Base-by-base conservation (phyloP, 2,113 vertebrate genomes). In the Trachemys scripta region DNA sequence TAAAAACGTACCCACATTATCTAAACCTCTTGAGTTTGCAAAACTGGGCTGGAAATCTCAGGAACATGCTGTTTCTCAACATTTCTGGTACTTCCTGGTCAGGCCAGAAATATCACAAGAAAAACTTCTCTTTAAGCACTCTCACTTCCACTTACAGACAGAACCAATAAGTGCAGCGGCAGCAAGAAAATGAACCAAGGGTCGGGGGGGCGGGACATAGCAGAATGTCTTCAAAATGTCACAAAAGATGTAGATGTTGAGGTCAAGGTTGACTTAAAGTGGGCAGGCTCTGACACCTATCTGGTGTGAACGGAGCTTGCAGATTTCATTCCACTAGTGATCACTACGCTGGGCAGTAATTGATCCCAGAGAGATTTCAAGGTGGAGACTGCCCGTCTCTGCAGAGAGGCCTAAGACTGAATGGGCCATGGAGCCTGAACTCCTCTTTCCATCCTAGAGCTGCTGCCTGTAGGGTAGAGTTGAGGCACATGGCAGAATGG, bases 71-170 rank as follows among this genome's bases (percentile, higher is more conserved):
- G 84, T 87, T 65, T 1, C 2, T 92, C 91, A 19, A 62, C 12
- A 0, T 90, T 89, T 89, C 85, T 97, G 82, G 62, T 94, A 90
- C 80, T 96, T 97, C 96, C 96, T 92, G 82, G 87, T 59, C 88
- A 47, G 57, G 69, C 87, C 80, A n/a, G 89, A 85, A 97, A 38
- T 90, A 47, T 51, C 50, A 38, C 75, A 80, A 35, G 29, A 87
- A 0, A 4, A 92, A 89, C 93, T 94, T 85, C 92, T 90, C 92
- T 72, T 96, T 95, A 91, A 92, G 94, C 92, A 96, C 89, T 98
- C 97, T 97, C 96, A 97, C 96, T 98, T 98, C 97, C 95, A 93
- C 22, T 17, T 65, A 54, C 82, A 90, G 87, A 54, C 62, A 78
- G 42, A n/a, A 53, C 87, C 86, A 82, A 65, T 96, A 90, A 0